These are phyloP conservation scores for Crotalus viridis DNA, from an alignment of 2,113 vertebrate genomes.

Conservation along the genomic window DNA sequence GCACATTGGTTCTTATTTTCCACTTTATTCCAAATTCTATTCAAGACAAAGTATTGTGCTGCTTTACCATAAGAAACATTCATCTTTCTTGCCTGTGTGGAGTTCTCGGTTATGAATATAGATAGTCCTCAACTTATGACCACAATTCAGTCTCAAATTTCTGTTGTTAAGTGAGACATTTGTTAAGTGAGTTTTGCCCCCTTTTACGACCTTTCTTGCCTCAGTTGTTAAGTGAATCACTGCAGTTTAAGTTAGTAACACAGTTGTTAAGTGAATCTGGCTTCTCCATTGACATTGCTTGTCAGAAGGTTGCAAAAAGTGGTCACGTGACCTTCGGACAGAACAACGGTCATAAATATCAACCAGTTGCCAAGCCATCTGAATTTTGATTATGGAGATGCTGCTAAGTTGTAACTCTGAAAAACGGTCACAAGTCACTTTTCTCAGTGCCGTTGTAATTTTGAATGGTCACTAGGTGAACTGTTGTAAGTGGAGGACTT, in stretches of 20 bases:
- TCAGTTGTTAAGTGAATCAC: not conserved
- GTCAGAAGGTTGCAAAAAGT: not conserved
- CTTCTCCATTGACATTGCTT: not conserved
- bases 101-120: not conserved
- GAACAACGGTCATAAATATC: not conserved
- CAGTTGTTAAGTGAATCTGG: not conserved
- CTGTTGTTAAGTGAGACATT: not conserved
- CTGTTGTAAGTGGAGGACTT: not conserved
- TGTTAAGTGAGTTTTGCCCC: not conserved
- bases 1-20: not conserved
- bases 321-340: not conserved
- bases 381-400: not conserved
- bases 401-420: not conserved
- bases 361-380: not conserved
- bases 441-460: not conserved
- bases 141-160: not conserved
- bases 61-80: slow-evolving; percentile 10
- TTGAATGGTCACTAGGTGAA: not conserved
- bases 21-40: not conserved
- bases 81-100: not conserved
- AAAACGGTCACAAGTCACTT: not conserved
- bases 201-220: not conserved
- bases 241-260: not conserved
- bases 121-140: not conserved
- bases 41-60: slow-evolving; percentile 21